Evolutionary conservation across 2,888 invertebrate species (phyloP).

Genomic region (Priocnemis perturbator): DNA sequence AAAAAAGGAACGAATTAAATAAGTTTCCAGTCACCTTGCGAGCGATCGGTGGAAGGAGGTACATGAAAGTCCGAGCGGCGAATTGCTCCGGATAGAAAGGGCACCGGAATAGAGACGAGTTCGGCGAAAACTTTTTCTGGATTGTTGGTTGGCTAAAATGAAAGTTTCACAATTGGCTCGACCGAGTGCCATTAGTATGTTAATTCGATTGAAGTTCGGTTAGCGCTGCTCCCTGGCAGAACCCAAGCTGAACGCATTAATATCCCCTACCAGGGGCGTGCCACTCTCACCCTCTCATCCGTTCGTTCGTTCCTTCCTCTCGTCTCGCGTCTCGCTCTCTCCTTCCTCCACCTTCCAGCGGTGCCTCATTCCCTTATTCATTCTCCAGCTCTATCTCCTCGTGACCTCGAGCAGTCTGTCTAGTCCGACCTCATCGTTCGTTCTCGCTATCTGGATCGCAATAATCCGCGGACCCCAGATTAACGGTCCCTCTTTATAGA

Average conservation of each 20-base stretch:
- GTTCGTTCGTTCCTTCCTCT: slow-evolving; percentile 13
- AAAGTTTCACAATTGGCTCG: slow-evolving; percentile 55
- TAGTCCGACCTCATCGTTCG: slow-evolving; percentile 32
- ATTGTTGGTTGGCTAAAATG: slow-evolving; percentile 45
- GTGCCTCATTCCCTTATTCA: slow-evolving; percentile 1
- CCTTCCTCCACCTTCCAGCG: slow-evolving; percentile 1
- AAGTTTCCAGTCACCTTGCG: slow-evolving; percentile 11
- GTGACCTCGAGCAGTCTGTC: slow-evolving; percentile 40
- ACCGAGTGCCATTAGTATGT: slow-evolving; percentile 54
- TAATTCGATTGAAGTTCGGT: slow-evolving; percentile 56
- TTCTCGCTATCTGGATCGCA: slow-evolving; percentile 21
- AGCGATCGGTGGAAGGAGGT: not conserved
- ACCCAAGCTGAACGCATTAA: slow-evolving; percentile 39
- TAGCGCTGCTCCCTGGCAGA: slow-evolving; percentile 41
- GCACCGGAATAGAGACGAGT: slow-evolving; percentile 5
- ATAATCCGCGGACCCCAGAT: slow-evolving; percentile 17
- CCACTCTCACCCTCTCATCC: not conserved
- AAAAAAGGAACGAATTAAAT: slow-evolving; percentile 16
- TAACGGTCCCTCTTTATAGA: slow-evolving; percentile 11
- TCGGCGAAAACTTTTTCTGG: slow-evolving; percentile 33
- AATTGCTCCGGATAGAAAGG: slow-evolving; percentile 12
- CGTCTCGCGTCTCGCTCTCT: slow-evolving; percentile 1
- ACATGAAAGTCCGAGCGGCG: not conserved
- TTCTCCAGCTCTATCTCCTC: slow-evolving; percentile 17
- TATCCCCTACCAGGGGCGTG: slow-evolving; percentile 18